Evolutionary conservation across 2,797 vertebrate genomes (phyloP).

Genomic region (Myotis myotis): DNA sequence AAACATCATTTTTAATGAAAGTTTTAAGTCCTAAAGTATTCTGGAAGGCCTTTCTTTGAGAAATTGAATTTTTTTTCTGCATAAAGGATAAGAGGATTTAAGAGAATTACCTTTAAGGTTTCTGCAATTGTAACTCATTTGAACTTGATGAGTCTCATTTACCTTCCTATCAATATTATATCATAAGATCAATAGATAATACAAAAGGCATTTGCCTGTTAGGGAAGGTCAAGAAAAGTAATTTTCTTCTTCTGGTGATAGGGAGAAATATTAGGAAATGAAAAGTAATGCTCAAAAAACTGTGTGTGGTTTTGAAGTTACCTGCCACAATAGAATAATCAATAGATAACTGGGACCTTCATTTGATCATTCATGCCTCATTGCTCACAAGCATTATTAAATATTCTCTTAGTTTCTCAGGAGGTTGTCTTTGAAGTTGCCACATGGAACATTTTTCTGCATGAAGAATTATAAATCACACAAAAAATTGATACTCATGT

Average conservation of each 20-base stretch:
- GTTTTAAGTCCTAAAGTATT: neutral
- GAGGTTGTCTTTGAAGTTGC: constrained; percentile 62
- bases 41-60: neutral
- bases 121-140: constrained; percentile 24
- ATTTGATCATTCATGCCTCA: constrained; percentile 74
- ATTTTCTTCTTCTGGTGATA: constrained; percentile 54
- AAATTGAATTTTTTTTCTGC: neutral
- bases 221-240: constrained; percentile 51
- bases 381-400: constrained; percentile 70
- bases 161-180: neutral
- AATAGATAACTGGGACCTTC: constrained; percentile 56
- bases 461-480: constrained; percentile 42
- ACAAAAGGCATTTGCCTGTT: constrained; percentile 34
- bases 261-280: constrained; percentile 63
- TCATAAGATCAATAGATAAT: constrained; percentile 46
- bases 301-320: constrained; percentile 74
- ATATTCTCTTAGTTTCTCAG: constrained; percentile 68
- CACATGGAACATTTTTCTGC: constrained; percentile 61
- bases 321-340: constrained; percentile 73
- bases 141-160: constrained; percentile 43
- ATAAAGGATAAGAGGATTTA: neutral
- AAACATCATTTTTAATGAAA: neutral
- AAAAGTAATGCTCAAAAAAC: constrained; percentile 69
- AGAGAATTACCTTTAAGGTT: neutral
- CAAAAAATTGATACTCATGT: constrained; percentile 20